Evolutionary conservation across 2,888 invertebrate species (phyloP).

Genomic region (Xestia rhomboidea): DNA sequence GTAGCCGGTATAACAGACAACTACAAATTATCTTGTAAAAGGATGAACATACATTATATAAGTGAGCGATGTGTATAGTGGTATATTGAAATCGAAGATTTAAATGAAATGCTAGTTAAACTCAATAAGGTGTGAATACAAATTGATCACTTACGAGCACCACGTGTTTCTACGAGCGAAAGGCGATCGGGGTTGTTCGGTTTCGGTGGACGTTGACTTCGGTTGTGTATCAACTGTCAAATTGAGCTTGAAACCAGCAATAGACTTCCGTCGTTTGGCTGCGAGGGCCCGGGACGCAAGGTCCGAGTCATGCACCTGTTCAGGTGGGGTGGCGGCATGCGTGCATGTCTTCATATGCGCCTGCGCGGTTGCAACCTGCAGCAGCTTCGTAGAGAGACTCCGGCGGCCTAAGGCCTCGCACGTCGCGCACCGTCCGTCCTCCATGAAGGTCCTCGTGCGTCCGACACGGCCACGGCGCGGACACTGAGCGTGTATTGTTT

Average conservation of each 20-base stretch:
- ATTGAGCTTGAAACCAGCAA: slow-evolving; percentile 85
- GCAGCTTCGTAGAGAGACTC: slow-evolving; percentile 85
- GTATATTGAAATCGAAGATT: slow-evolving; percentile 24
- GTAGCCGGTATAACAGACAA: slow-evolving; percentile 71
- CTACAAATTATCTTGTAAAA: slow-evolving; percentile 49
- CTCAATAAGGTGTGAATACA: slow-evolving; percentile 53
- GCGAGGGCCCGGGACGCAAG: slow-evolving; percentile 86
- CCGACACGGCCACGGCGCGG: slow-evolving; percentile 86
- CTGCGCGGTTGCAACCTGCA: slow-evolving; percentile 88
- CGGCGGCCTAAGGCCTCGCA: slow-evolving; percentile 88
- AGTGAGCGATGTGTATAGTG: slow-evolving; percentile 1
- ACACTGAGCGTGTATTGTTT: slow-evolving; percentile 89
- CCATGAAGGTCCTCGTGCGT: slow-evolving; percentile 89
- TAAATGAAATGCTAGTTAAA: slow-evolving; percentile 54
- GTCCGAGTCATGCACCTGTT: slow-evolving; percentile 80
- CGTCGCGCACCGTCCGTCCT: slow-evolving; percentile 87
- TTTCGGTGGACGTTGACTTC: slow-evolving; percentile 77
- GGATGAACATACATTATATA: slow-evolving; percentile 26
- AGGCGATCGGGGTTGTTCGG: slow-evolving; percentile 78
- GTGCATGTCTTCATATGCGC: slow-evolving; percentile 88
- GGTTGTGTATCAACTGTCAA: slow-evolving; percentile 79
- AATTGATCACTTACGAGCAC: slow-evolving; percentile 87
- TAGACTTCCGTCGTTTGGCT: slow-evolving; percentile 88
- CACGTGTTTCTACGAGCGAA: slow-evolving; percentile 89
- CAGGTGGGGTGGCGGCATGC: slow-evolving; percentile 79